Evolutionary conservation across 2,888 invertebrate genomes (phyloP).

Genomic region (Nemotelus nigrinus): DNA sequence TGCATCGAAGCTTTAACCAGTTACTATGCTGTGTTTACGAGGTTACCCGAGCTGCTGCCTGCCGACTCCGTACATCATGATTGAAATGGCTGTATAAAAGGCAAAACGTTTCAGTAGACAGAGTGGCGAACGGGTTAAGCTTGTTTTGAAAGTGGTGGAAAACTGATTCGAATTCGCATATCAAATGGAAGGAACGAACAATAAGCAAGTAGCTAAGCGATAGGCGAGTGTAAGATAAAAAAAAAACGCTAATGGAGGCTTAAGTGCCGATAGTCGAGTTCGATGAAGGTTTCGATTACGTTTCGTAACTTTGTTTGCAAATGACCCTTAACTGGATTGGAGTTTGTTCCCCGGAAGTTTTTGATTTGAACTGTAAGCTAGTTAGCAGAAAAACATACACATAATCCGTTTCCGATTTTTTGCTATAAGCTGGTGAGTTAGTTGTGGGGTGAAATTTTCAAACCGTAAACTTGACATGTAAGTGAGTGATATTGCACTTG

Average conservation of each 20-base stretch:
- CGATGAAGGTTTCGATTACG: background rate
- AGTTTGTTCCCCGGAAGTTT: background rate
- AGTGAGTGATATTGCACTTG: too few species aligned
- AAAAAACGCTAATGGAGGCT: background rate
- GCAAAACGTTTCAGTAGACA: background rate
- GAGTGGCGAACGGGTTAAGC: background rate
- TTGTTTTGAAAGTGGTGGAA: background rate
- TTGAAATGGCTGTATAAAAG: background rate
- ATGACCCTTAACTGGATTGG: background rate
- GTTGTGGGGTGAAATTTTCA: too few species aligned
- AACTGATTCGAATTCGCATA: slow-evolving; percentile 2
- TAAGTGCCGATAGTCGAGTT: background rate
- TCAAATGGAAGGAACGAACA: slow-evolving; percentile 13
- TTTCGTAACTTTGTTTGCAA: too few species aligned
- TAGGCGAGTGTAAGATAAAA: background rate
- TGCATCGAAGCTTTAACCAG: background rate
- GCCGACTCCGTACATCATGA: background rate
- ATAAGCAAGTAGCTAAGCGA: background rate
- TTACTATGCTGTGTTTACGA: slow-evolving; percentile 4
- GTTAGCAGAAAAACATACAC: too few species aligned
- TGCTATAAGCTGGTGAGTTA: too few species aligned
- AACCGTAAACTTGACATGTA: too few species aligned
- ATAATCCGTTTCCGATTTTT: too few species aligned
- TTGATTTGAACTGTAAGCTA: too few species aligned
- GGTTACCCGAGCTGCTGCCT: background rate